Evolutionary conservation across 2,113 vertebrate species (phyloP).

Genomic region (Engystomops pustulosus): DNA sequence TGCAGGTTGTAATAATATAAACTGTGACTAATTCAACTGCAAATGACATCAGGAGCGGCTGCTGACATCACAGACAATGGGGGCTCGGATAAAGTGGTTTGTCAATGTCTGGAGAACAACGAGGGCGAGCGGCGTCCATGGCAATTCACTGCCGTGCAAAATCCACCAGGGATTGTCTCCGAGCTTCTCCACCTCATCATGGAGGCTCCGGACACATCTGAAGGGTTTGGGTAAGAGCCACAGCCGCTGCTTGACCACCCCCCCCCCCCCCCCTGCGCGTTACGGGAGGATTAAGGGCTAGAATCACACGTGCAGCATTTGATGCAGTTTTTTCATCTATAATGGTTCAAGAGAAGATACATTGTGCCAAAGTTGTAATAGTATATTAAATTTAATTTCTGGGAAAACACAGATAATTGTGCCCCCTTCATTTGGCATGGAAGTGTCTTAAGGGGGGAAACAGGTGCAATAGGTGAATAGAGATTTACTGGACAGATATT

Average conservation of each 20-base stretch:
- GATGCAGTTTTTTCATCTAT: too few species aligned
- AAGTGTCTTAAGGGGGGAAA: too few species aligned
- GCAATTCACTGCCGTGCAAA: constrained; percentile 9
- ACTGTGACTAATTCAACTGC: constrained; percentile 19
- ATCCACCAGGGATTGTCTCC: background rate
- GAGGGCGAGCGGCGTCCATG: background rate
- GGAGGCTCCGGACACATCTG: too few species aligned
- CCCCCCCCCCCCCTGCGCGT: too few species aligned
- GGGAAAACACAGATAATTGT: too few species aligned
- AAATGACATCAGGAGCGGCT: constrained; percentile 19
- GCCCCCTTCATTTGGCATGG: too few species aligned
- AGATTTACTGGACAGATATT: too few species aligned
- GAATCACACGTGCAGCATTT: background rate
- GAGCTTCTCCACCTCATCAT: background rate
- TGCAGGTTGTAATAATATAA: constrained; percentile 42
- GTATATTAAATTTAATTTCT: too few species aligned
- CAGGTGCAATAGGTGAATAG: too few species aligned
- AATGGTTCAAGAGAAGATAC: background rate
- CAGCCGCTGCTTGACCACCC: too few species aligned
- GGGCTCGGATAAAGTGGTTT: constrained; percentile 3
- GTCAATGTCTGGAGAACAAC: constrained; percentile 40
- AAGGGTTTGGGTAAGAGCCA: background rate
- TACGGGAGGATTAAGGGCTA: too few species aligned
- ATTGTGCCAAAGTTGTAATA: background rate
- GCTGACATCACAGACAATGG: constrained; percentile 43